A percentile compares a stretch with the other conserved stretches of the same genome.
Conservation (phyloP, 2,113 vertebrate species). For the Shinisaurus crocodilurus region DNA sequence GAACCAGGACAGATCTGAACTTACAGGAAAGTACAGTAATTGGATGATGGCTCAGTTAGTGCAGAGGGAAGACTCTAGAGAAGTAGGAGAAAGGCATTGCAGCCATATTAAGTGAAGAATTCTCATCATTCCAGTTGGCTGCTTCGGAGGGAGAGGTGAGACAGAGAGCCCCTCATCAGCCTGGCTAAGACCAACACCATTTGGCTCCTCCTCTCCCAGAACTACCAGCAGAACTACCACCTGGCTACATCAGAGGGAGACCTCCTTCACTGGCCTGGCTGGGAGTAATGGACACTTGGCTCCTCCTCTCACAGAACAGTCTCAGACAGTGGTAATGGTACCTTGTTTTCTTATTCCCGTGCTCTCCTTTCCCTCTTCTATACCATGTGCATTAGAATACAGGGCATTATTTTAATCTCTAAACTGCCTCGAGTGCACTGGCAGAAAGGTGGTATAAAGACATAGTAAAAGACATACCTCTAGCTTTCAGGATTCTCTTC, state of each 20-base stretch:
- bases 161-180: not conserved
- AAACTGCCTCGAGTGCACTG: not conserved
- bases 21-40: not conserved
- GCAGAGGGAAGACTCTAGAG: not conserved
- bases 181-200: not conserved
- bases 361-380: not conserved
- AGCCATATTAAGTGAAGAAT: not conserved
- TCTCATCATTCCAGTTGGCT: not conserved
- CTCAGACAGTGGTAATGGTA: not conserved
- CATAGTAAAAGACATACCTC: not conserved
- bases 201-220: not conserved
- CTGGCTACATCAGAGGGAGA: not conserved
- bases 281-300: not conserved
- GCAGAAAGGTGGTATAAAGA: not conserved
- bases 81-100: not conserved
- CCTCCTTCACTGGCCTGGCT: not conserved
- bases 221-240: not conserved
- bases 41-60: not conserved
- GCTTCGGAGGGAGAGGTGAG: not conserved
- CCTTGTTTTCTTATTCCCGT: not conserved
- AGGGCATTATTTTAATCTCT: not conserved
- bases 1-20: not conserved
- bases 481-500: not conserved
- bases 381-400: not conserved
- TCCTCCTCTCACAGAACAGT: not conserved